Evolutionary conservation across 1,140 invertebrate genomes (phyloP).

Genomic region (Conus ventricosus): DNA sequence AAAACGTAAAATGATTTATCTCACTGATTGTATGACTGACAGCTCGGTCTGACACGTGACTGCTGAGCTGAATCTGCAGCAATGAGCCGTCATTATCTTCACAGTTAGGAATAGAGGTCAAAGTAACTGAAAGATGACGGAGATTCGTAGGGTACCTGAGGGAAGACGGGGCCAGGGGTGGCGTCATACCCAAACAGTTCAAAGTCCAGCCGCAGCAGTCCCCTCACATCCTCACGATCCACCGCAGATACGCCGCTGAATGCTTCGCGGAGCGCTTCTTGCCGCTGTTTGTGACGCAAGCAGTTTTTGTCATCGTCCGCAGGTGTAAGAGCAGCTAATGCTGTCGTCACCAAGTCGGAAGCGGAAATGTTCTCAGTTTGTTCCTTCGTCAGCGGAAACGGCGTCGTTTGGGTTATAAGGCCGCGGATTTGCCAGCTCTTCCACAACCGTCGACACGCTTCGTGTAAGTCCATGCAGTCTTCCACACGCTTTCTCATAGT

Average conservation of each 20-base stretch:
- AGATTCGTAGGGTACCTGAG: background rate
- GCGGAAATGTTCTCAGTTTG: constrained; percentile 15
- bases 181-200: background rate
- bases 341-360: background rate
- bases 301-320: background rate
- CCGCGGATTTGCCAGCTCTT: constrained; percentile 66
- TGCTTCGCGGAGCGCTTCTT: background rate
- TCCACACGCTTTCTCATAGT: constrained; percentile 47
- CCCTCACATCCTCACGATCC: background rate
- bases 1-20: background rate
- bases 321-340: background rate
- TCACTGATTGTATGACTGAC: background rate
- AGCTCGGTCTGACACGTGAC: background rate
- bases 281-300: background rate
- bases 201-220: background rate
- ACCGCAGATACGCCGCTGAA: background rate
- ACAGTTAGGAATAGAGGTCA: background rate
- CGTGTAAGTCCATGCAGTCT: constrained; percentile 60
- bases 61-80: background rate
- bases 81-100: background rate
- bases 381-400: constrained; percentile 48
- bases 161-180: background rate
- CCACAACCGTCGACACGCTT: constrained; percentile 59
- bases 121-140: background rate
- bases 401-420: constrained; percentile 54